phyloP scores from a whole-genome alignment of 2,113 vertebrate species.

The Proterorhinus semilunaris region DNA sequence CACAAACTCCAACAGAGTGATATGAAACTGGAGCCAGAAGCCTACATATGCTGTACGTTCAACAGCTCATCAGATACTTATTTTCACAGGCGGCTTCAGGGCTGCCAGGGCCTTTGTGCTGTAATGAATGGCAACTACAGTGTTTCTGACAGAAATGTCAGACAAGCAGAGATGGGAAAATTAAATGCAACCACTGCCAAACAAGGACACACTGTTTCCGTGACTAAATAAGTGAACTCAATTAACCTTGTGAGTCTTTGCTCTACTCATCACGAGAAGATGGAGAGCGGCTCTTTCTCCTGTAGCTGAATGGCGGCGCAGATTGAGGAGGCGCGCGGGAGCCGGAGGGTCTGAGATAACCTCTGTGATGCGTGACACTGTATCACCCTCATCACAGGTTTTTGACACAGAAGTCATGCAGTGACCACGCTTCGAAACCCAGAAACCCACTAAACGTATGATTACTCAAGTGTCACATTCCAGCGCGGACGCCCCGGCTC shows the following conservation, averaged over 20 bases:
- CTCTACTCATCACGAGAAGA: constrained; percentile 27
- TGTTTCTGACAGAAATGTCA: neutral
- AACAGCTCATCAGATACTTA: constrained; percentile 26
- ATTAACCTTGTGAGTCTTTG: constrained; percentile 55
- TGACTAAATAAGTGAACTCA: constrained; percentile 39
- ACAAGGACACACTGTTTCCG: constrained; percentile 17
- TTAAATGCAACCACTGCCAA: constrained; percentile 25
- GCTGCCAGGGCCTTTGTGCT: constrained; percentile 21
- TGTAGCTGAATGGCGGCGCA: constrained; percentile 34
- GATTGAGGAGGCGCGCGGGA: constrained; percentile 44
- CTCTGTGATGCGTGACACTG: constrained; percentile 59
- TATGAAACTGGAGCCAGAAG: constrained; percentile 31
- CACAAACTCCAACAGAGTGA: constrained; percentile 23
- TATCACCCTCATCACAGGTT: constrained; percentile 57
- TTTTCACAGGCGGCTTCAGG: constrained; percentile 30
- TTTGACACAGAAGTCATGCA: constrained; percentile 42
- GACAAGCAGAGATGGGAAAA: constrained; percentile 11
- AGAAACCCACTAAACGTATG: constrained; percentile 22
- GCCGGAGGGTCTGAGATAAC: constrained; percentile 65
- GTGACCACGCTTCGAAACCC: constrained; percentile 22
- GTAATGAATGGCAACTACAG: constrained; percentile 32
- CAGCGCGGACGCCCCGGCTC: constrained; percentile 6
- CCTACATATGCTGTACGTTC: constrained; percentile 17
- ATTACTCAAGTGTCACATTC: constrained; percentile 24
- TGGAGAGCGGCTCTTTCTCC: constrained; percentile 35